A percentile compares a stretch with the other conserved stretches of the same genome.
Evolutionary conservation across 2,888 invertebrate species (phyloP).

Genomic region (Stenurella melanura): DNA sequence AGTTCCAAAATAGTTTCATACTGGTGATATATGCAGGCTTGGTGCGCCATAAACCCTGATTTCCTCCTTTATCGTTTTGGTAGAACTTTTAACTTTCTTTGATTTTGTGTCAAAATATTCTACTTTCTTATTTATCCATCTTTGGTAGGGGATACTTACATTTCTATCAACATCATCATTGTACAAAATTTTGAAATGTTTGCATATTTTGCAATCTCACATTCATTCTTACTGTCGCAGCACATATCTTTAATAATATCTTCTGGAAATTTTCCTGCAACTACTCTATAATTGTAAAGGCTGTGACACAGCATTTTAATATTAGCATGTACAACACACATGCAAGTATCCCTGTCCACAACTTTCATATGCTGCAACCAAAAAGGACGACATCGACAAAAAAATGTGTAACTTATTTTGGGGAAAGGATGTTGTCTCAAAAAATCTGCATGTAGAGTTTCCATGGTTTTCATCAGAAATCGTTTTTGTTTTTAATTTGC

Average conservation of each 20-base stretch:
- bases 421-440: neutral
- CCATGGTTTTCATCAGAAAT: too few relatives aligned
- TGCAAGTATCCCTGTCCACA: neutral
- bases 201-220: neutral
- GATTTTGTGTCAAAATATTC: too few relatives aligned
- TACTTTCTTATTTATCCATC: neutral
- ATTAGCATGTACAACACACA: neutral
- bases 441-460: neutral
- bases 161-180: neutral
- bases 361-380: neutral
- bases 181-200: neutral
- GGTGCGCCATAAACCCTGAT: neutral
- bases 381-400: neutral
- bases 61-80: neutral
- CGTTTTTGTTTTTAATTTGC: slow-evolving; percentile 6
- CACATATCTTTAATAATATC: slow-evolving; percentile 1
- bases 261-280: neutral
- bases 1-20: neutral
- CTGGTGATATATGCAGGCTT: neutral
- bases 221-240: neutral
- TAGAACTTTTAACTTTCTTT: too few relatives aligned
- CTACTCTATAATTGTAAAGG: neutral
- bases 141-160: neutral
- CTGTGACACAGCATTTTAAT: neutral
- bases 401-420: neutral